Conservation (phyloP, 2,888 invertebrate genomes). For the Microdon myrmicae region DNA sequence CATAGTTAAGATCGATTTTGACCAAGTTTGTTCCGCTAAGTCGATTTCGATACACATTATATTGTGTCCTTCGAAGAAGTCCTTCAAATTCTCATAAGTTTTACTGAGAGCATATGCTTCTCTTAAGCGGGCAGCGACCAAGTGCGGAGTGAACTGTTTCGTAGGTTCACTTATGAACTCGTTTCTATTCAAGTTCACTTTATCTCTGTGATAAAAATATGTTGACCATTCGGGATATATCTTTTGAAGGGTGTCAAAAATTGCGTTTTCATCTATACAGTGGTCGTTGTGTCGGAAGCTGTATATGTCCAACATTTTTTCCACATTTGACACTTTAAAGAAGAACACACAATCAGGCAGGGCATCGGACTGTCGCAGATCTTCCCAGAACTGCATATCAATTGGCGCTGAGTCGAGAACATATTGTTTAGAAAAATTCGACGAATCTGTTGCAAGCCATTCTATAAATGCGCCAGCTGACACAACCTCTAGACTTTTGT, state of each 20-base stretch:
- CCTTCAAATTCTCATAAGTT: slow-evolving; percentile 47
- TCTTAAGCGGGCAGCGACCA: slow-evolving; percentile 55
- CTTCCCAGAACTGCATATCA: slow-evolving; percentile 68
- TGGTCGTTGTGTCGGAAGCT: slow-evolving; percentile 4
- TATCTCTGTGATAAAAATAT: not conserved
- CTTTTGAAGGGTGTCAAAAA: slow-evolving; percentile 1
- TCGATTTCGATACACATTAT: slow-evolving; percentile 39
- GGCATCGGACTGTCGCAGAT: slow-evolving; percentile 66
- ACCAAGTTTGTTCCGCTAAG: slow-evolving; percentile 17
- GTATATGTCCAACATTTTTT: slow-evolving; percentile 28
- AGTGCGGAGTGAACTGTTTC: slow-evolving; percentile 40
- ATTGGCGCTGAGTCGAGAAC: slow-evolving; percentile 72
- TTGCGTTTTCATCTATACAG: slow-evolving; percentile 15
- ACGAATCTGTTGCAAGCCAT: slow-evolving; percentile 1
- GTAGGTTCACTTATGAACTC: not conserved
- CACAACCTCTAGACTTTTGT: slow-evolving; percentile 6
- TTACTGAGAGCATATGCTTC: slow-evolving; percentile 32
- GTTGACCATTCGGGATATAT: slow-evolving; percentile 4
- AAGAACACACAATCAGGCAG: slow-evolving; percentile 71
- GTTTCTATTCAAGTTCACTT: not conserved
- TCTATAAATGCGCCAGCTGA: slow-evolving; percentile 4
- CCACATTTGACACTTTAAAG: slow-evolving; percentile 66
- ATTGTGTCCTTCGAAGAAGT: slow-evolving; percentile 54
- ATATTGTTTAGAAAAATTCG: slow-evolving; percentile 69
- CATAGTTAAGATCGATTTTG: slow-evolving; percentile 2